phyloP scores from a whole-genome alignment of 2,113 vertebrate species.

The Anarrhichthys ocellatus region DNA sequence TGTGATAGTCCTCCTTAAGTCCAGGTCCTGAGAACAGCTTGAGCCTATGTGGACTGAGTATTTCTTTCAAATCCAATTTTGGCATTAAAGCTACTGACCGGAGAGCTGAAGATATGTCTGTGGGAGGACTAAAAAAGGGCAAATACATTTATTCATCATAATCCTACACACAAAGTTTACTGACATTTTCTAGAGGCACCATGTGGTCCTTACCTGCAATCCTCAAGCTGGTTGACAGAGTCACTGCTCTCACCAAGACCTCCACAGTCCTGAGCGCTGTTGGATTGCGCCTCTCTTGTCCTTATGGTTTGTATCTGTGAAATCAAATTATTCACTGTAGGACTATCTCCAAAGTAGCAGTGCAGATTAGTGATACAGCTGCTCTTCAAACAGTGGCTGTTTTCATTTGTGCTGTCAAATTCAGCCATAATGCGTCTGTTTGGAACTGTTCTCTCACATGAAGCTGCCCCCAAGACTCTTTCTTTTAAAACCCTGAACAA shows the following conservation, averaged over 20 bases:
- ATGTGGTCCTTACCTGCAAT: slow-evolving; percentile 34
- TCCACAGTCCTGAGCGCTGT: background rate
- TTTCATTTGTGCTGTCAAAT: background rate
- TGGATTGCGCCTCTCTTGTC: background rate
- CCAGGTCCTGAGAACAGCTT: slow-evolving; percentile 24
- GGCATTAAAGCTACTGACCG: slow-evolving; percentile 48
- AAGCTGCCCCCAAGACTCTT: background rate
- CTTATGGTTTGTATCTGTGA: slow-evolving; percentile 4
- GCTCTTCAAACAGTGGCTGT: background rate
- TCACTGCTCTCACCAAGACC: background rate
- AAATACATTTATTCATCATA: background rate
- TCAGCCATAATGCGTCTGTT: slow-evolving; percentile 28
- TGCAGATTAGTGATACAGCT: background rate
- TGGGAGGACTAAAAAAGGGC: slow-evolving; percentile 35
- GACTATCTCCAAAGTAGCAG: background rate
- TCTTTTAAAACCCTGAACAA: background rate
- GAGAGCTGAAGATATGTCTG: slow-evolving; percentile 68
- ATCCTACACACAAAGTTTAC: background rate
- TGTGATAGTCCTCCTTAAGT: background rate
- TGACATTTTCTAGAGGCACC: background rate
- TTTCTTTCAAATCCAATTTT: slow-evolving; percentile 36
- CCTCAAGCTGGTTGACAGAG: slow-evolving; percentile 1
- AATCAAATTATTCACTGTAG: background rate
- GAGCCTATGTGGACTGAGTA: background rate
- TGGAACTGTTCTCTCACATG: background rate